Evolutionary conservation across 1,140 invertebrate species (phyloP).

Genomic region (Saccostrea cuccullata): DNA sequence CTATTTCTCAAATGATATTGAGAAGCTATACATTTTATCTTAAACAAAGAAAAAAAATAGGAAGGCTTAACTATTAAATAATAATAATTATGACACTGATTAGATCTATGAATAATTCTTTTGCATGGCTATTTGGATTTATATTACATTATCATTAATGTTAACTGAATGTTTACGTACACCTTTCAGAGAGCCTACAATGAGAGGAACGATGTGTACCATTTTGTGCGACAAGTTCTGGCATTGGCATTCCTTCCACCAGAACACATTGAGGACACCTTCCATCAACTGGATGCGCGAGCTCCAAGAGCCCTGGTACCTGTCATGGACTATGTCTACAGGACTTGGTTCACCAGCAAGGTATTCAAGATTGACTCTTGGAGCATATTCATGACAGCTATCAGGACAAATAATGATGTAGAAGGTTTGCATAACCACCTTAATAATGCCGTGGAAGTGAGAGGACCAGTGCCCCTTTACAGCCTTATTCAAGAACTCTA

Average conservation of each 20-base stretch:
- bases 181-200: conserved; percentile 47
- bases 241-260: conserved; percentile 38
- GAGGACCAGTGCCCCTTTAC: conserved; percentile 23
- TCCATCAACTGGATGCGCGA: not conserved
- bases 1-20: no score
- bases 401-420: conserved; percentile 38
- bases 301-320: not conserved
- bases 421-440: conserved; percentile 29
- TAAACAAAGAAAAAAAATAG: no score
- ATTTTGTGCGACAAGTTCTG: conserved; percentile 4
- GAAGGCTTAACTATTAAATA: no score
- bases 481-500: not conserved
- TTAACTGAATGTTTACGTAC: not conserved
- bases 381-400: conserved; percentile 1
- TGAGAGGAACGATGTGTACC: not conserved
- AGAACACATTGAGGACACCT: conserved; percentile 30
- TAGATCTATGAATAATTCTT: not conserved
- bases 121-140: not conserved
- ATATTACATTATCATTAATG: not conserved
- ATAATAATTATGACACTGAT: no score
- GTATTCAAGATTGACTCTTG: not conserved
- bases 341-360: conserved; percentile 23
- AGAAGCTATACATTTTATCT: not conserved
- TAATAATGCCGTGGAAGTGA: not conserved
- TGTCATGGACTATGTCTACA: not conserved